Conservation (phyloP, 2,888 invertebrate species). For the Panzeria rudis region DNA sequence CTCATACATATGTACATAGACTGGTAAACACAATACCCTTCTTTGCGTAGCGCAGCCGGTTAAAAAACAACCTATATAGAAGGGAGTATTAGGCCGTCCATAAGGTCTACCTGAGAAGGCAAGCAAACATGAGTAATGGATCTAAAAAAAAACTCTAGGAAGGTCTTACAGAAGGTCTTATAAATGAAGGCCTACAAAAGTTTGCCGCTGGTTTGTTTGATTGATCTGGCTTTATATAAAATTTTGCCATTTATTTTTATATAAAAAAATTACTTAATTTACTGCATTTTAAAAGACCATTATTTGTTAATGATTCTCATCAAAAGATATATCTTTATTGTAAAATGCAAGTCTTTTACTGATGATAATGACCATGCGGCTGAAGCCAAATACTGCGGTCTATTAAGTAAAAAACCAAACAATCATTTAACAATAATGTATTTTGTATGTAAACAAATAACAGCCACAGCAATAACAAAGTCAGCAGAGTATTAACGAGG, state of each 20-base stretch:
- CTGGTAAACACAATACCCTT: no score
- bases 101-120: no score
- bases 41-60: no score
- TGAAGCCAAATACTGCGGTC: slow-evolving; percentile 21
- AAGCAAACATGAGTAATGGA: no score
- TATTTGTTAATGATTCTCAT: slow-evolving; percentile 16
- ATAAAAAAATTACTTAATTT: slow-evolving; percentile 34
- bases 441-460: slow-evolving; percentile 1
- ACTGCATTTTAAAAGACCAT: slow-evolving; percentile 25
- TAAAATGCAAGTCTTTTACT: slow-evolving; percentile 2
- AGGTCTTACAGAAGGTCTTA: no score
- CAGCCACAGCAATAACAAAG: neutral
- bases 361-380: slow-evolving; percentile 7
- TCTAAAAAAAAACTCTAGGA: no score
- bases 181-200: no score
- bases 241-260: neutral
- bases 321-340: slow-evolving; percentile 15
- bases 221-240: neutral
- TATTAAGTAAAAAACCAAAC: slow-evolving; percentile 28
- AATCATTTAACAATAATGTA: slow-evolving; percentile 34
- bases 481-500: neutral
- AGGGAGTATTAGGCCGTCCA: no score
- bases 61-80: no score
- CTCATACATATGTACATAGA: no score
- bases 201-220: neutral